Evolutionary conservation across 2,888 invertebrate genomes (phyloP), one percentile per base, ranked within the genome.

Genomic region (Asteroscopus sphinx): DNA sequence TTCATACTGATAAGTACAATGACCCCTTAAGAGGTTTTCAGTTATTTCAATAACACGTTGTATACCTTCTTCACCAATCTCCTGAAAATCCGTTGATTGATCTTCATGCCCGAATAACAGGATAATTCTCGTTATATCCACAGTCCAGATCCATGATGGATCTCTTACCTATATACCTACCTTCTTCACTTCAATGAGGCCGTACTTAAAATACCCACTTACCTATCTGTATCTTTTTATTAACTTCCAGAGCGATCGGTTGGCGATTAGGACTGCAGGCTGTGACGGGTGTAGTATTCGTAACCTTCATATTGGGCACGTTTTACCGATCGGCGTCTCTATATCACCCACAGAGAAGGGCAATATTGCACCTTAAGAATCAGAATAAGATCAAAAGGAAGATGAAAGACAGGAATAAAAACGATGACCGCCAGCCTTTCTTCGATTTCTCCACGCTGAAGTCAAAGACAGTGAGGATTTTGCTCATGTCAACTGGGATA

Each of bases 281-380:
- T 28, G 96, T 98, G 32, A 97, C 98, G n/a, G 97, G 97, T 40
- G 96, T 96, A 12, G 96, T 98, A 33, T 97, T 97, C 77, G 93
- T 96, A 42, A 97, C 97, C 0, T 98, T 98, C 86, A 96, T 98
- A 79, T 95, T 98, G 26, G 98, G 98, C 48, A 97, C 97, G 4
- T 97, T 97, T 91, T 98, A 98, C 91, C 96, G 98, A 28, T 98
- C 98, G 5, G 98, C 98, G 0, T 97, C 98, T 0, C 94, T 98
- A 7, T 98, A 98, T 89, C 98, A 98, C 86, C 98, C 98, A 0
- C 97, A 98, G 85, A 90, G 98, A 56, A 95, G 98, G 60, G 98
- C 98, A 58, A 98, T 98, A 77, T 95, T 98, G 36, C 98, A 98
- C 87, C 95, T 98, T 80, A 98, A 98, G 90, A 98, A 97, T 89